Evolutionary conservation across 2,113 vertebrate genomes (phyloP), one percentile per base, ranked within the genome.

Genomic region (Osmerus mordax): DNA sequence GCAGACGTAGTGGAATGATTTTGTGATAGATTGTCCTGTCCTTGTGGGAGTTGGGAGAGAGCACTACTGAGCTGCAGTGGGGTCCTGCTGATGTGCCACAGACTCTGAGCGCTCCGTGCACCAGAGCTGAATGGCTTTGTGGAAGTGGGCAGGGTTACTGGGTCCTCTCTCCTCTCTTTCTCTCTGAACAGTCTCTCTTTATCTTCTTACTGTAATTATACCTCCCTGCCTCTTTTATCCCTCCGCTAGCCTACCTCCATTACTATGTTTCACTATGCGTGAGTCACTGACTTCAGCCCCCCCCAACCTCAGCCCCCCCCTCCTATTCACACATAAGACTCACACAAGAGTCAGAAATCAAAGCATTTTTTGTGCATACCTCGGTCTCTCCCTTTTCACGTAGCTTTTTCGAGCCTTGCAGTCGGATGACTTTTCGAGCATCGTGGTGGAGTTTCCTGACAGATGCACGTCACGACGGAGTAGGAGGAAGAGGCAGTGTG

Each of bases 151-250:
- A 86, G 87, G 90, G 91, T 92, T 90, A 90, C 71, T 86, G 83
- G 86, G 69, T 81, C 88, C 83, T 88, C 82, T 79, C 71, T 65
- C 75, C 78, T 72, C 61, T 60, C 74, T 73, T 65, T 81, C 75
- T 67, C 75, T 76, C 73, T 80, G 78, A 78, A 73, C 79, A 71
- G 73, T 83, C 82, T 83, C 69, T 79, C 79, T 75, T 73, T 77
- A 67, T 75, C 69, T 80, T 78, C 77, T 84, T 83, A 81, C 88
- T 87, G 86, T 86, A 91, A 90, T 91, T 92, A 92, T 92, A 91
- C 87, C 87, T 89, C 88, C 79, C 77, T 84, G 81, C 69, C 75
- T 71, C 79, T 86, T 86, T 86, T 81, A 90, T 88, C 86, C 90
- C 90, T 88, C 89, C 73, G 51, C 51, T 54, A 51, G 15, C 51